A percentile compares a stretch with the other conserved stretches of the same genome.
phyloP scores from a whole-genome alignment of 2,888 invertebrate species.

The Polymixis lichenea region DNA sequence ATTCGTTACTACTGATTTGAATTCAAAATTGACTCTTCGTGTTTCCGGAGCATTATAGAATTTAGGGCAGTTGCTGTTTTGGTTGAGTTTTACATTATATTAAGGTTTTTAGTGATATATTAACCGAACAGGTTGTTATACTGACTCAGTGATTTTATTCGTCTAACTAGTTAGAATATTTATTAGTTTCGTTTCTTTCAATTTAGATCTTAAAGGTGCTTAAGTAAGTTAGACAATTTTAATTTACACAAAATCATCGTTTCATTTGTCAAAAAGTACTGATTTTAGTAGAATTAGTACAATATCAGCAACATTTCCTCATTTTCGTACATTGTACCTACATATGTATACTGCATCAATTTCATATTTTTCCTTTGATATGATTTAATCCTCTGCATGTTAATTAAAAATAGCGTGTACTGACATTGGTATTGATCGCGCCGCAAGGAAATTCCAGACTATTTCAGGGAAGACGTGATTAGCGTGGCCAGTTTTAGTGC shows the following conservation, averaged over 20 bases:
- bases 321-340: not conserved
- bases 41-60: slow-evolving; percentile 40
- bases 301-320: not conserved
- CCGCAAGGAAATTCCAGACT: slow-evolving; percentile 80
- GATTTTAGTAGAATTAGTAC: not conserved
- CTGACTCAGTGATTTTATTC: slow-evolving; percentile 17
- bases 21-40: slow-evolving; percentile 38
- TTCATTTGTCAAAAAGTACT: not conserved
- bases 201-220: not conserved
- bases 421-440: slow-evolving; percentile 75
- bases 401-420: slow-evolving; percentile 67
- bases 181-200: not conserved
- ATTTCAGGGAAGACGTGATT: slow-evolving; percentile 83
- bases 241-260: not conserved
- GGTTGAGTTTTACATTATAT: not conserved
- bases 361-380: slow-evolving; percentile 27
- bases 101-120: too few relatives aligned
- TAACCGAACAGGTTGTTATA: slow-evolving; percentile 13
- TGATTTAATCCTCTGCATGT: slow-evolving; percentile 28
- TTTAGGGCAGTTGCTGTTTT: slow-evolving; percentile 37
- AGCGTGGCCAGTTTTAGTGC: slow-evolving; percentile 76
- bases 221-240: not conserved
- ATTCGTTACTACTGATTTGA: slow-evolving; percentile 49
- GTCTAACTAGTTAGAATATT: not conserved
- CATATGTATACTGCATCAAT: slow-evolving; percentile 11